Conservation (phyloP, 2,797 vertebrate genomes). For the Anomalospiza imberbis region DNA sequence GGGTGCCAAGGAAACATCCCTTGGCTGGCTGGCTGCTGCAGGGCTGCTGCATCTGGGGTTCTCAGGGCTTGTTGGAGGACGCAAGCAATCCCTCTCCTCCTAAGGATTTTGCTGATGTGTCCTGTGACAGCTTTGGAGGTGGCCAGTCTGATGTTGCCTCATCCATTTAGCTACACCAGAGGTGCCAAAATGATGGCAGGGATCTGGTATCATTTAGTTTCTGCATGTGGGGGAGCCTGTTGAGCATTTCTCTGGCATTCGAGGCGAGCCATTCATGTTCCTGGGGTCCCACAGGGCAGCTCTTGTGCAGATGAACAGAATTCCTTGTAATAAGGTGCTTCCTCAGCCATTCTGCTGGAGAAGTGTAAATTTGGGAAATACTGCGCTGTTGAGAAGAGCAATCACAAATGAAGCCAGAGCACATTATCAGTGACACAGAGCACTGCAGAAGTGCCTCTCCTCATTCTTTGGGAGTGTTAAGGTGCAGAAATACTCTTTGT, state of each 20-base stretch:
- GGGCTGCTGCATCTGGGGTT: neutral
- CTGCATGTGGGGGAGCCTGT: neutral
- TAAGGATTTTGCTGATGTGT: neutral
- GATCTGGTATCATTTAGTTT: neutral
- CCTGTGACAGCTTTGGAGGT: neutral
- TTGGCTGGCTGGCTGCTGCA: neutral
- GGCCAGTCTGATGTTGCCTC: neutral
- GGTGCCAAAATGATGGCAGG: fast-evolving
- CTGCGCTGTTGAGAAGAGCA: neutral
- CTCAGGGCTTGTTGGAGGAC: neutral
- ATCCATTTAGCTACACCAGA: neutral
- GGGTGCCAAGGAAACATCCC: neutral
- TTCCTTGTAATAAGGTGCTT: neutral
- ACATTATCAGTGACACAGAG: neutral
- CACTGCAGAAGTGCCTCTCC: neutral
- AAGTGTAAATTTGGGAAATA: neutral
- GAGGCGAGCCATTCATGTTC: neutral
- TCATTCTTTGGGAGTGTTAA: neutral
- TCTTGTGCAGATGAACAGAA: neutral
- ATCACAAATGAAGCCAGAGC: neutral
- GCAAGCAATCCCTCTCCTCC: neutral
- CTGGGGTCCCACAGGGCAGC: neutral
- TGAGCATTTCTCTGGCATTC: neutral
- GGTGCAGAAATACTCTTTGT: neutral
- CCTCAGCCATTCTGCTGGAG: neutral